Evolutionary conservation across 2,797 vertebrate species (phyloP), one percentile per base, ranked within the genome.

Genomic region (Erethizon dorsatum): DNA sequence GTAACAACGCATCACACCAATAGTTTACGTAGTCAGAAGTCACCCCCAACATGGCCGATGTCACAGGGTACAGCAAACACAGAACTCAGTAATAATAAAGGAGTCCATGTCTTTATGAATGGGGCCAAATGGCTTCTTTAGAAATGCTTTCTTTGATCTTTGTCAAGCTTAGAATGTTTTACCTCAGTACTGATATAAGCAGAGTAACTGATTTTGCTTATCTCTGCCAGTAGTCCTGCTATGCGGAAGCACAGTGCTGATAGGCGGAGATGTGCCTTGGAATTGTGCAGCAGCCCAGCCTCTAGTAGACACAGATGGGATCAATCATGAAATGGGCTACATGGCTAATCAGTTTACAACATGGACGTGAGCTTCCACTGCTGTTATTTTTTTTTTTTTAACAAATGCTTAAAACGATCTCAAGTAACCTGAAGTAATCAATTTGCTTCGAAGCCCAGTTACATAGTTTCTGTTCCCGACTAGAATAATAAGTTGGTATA

Each of bases 401-500:
- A 69, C 2, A 69, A 88, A 63, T 12, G 52, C 83, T 91, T 96
- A 56, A 94, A 95, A 88, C 50, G 75, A 80, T 90, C 69, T 94
- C 59, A 95, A 90, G 85, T 82, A 97, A 94, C 87, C 75, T 75
- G 50, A 97, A 96, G 95, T 78, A 94, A 96, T 93, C 1, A 0
- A 97, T 95, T 96, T 94, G 59, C 78, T 95, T 92, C 94, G 93
- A 94, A 96, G 80, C 28, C 59, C 33, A 77, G 52, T 85, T 56
- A 85, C 47, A 86, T 50, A 84, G 77, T 50, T 94, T 61, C 89
- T 97, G 93, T 93, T 78, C 26, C 57, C 91, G 83, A 91, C 54
- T 90, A 65, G 95, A 95, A 78, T 88, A 91, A 90, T 73, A 79
- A 67, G 71, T 79, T 88, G 54, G 57, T 69, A 31, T 33, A 57